These are phyloP conservation scores for Anhinga anhinga DNA, from an alignment of 2,113 vertebrate genomes.

Conservation along the genomic window DNA sequence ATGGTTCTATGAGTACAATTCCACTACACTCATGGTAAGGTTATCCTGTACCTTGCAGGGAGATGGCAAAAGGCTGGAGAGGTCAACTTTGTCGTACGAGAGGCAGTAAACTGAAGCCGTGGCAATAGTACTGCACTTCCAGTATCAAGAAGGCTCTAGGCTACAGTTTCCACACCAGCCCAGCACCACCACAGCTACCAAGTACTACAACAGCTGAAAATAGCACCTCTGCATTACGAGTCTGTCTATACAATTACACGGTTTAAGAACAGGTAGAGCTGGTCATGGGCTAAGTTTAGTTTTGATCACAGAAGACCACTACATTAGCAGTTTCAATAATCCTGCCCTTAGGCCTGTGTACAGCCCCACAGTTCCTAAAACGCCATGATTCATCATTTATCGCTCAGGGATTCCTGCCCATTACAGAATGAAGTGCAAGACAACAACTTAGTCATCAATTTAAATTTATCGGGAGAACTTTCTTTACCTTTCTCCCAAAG, in stretches of 20 bases:
- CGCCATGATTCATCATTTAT: slow-evolving; percentile 13
- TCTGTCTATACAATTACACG: background rate
- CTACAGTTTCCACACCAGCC: background rate
- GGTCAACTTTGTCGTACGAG: background rate
- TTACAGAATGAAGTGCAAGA: background rate
- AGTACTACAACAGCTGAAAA: background rate
- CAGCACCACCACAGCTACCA: background rate
- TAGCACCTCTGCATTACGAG: background rate
- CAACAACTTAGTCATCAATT: background rate
- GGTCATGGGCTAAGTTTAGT: background rate
- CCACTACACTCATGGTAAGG: accelerated
- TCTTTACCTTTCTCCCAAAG: background rate
- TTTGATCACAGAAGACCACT: background rate
- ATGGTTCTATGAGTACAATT: background rate
- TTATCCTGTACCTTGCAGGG: background rate
- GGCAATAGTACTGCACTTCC: background rate
- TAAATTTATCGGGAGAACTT: background rate
- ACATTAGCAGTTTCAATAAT: background rate
- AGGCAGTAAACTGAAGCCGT: background rate
- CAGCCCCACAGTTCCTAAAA: background rate
- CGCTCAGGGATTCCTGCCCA: background rate
- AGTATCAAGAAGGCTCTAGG: background rate
- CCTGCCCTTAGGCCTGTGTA: background rate
- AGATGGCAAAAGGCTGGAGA: background rate
- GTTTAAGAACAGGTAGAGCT: background rate